Evolutionary conservation across 2,113 vertebrate species (phyloP), one percentile per base, ranked within the genome.

Genomic region (Heloderma charlesbogerti): DNA sequence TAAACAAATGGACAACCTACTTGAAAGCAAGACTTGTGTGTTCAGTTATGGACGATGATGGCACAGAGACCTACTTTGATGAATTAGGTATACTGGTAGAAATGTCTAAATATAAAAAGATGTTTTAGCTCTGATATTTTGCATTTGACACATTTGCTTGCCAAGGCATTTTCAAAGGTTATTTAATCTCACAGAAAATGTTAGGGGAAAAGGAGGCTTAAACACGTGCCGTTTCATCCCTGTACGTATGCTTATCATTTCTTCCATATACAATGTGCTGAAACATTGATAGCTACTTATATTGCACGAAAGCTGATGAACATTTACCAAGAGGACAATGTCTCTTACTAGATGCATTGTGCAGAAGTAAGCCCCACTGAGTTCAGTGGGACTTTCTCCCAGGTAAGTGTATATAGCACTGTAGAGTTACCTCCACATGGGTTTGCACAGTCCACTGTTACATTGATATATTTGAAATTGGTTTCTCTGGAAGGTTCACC

Each of bases 1-100:
- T 99, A 86, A 99, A 99, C 96, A 99, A 99, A 86, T 99, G 99
- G 99, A 99, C 99, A 48, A 99, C 99, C 0, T 99, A 99, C 95
- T 96, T 99, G 31, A 99, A 99, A 95, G 99, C 99, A 1, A 96
- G 99, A 90, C 97, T 99, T 94, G 99, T 99, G 82, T 99, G 99
- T 92, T 99, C 99, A 0, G 99, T 99, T 20, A 98, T 98, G 93
- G 99, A 99, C 91, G 98, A 98, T 84, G 99, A 99, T 78, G 99
- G 99, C 88, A 99, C 98, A 0, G 99, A 99, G 95, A 99, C 99
- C 0, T 98, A 99, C 91, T 99, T 99, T 91, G 99, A 99, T 93
- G 99, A 99, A 96, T 96, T 99, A 89, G 99, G 99, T 99, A 95
- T 91, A 37, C 40, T 40, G 81, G n/a, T 27, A 34, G 48, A 86